Evolutionary conservation across 2,113 vertebrate genomes (phyloP).

Genomic region (Tupaia tana): DNA sequence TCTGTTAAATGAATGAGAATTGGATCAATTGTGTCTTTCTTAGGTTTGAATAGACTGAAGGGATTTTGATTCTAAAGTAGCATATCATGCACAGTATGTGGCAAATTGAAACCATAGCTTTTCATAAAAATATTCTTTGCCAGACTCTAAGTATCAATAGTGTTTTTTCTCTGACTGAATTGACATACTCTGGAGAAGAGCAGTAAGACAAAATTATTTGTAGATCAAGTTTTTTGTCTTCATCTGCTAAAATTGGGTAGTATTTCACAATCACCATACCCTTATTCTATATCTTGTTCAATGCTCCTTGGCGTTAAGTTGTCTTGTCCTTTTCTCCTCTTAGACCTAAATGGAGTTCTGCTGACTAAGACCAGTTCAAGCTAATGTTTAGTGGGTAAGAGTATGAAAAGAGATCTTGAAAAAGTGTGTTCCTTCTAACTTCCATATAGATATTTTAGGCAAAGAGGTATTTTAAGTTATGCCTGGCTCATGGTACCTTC

Average conservation of each 20-base stretch:
- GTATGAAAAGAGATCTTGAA: not conserved
- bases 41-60: slow-evolving; percentile 27
- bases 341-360: not conserved
- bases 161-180: not conserved
- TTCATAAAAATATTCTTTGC: not conserved
- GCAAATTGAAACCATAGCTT: not conserved
- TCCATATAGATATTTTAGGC: slow-evolving; percentile 14
- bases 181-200: slow-evolving; percentile 24
- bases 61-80: slow-evolving; percentile 2
- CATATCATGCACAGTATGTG: not conserved
- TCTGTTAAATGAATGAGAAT: not conserved
- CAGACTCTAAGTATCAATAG: not conserved
- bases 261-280: not conserved
- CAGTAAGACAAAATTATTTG: slow-evolving; percentile 19
- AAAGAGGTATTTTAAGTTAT: slow-evolving; percentile 11
- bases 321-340: not conserved
- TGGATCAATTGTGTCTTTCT: not conserved
- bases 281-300: not conserved
- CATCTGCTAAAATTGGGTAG: not conserved
- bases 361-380: not conserved
- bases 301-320: not conserved
- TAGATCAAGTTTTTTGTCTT: slow-evolving; percentile 8
- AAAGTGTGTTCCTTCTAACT: not conserved
- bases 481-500: not conserved
- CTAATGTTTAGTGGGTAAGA: not conserved